These are phyloP conservation scores for Hydrozoanthus tunicans DNA, from an alignment of 64 coral and sea anemone species.

Conservation along the genomic window DNA sequence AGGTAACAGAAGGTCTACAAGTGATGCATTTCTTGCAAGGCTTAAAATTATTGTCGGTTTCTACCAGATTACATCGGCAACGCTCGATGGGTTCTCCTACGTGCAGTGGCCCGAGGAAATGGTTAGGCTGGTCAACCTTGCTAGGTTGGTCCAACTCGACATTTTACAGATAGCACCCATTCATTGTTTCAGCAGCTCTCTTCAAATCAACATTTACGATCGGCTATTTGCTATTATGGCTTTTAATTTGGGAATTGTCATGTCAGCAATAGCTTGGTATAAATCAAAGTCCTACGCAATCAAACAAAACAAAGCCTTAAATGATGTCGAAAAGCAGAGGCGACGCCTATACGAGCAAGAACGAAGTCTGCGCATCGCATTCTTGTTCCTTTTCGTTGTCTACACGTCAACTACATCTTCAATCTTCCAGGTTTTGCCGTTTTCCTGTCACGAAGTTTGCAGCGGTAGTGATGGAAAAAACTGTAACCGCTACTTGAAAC, in stretches of 20 bases:
- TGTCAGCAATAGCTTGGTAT: not conserved
- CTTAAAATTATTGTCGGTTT: conserved; percentile 67
- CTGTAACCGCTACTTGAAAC: conserved; percentile 5
- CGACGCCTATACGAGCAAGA: not conserved
- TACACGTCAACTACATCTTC: not conserved
- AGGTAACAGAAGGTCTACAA: not conserved
- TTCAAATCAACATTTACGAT: conserved; percentile 47
- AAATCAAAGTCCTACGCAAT: not conserved
- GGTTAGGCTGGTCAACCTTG: conserved; percentile 46
- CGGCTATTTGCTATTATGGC: conserved; percentile 13
- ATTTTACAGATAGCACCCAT: conserved; percentile 58
- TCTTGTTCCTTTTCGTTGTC: conserved; percentile 22
- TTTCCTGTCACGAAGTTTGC: conserved; percentile 27
- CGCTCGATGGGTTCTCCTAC: conserved; percentile 63
- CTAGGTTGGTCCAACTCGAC: conserved; percentile 58
- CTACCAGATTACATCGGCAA: conserved; percentile 66
- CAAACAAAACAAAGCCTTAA: not conserved
- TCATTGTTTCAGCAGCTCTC: conserved; percentile 48
- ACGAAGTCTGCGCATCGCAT: not conserved
- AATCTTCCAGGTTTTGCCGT: conserved; percentile 9
- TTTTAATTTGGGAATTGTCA: not conserved
- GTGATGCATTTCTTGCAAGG: conserved; percentile 49
- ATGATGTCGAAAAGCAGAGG: not conserved
- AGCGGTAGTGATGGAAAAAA: not conserved
- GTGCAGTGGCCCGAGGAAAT: conserved; percentile 54